A percentile compares a stretch with the other conserved stretches of the same genome.
Evolutionary conservation across 2,888 invertebrate species (phyloP).

Genomic region (Stegophylla sp.): DNA sequence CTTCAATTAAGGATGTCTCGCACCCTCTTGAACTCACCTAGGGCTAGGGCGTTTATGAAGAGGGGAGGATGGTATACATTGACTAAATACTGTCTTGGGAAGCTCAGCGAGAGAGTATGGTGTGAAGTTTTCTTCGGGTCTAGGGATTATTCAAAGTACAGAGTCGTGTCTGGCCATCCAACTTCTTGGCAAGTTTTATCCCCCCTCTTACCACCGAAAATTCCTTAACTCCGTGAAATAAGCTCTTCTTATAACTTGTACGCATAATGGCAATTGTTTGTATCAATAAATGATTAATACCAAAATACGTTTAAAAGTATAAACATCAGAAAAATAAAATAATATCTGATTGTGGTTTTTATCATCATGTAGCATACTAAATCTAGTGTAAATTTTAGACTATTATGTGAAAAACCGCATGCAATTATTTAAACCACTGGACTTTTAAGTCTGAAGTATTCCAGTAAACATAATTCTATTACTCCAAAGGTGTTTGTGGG

Average conservation of each 20-base stretch:
- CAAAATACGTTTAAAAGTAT: neutral
- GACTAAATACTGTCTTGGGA: conserved; percentile 58
- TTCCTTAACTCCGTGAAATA: conserved; percentile 24
- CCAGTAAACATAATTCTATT: neutral
- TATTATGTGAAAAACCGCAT: neutral
- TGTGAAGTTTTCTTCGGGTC: conserved; percentile 55
- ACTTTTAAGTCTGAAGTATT: neutral
- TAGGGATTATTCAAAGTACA: conserved; percentile 59
- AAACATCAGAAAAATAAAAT: neutral
- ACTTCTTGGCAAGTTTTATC: conserved; percentile 58
- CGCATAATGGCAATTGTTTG: conserved; percentile 6
- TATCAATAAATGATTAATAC: neutral
- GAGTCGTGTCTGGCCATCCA: conserved; percentile 57
- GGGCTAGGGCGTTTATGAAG: neutral
- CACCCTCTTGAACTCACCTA: conserved; percentile 50
- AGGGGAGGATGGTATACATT: conserved; percentile 2
- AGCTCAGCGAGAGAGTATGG: conserved; percentile 32
- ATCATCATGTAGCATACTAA: neutral
- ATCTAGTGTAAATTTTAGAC: neutral
- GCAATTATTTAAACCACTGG: neutral
- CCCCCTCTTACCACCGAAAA: neutral
- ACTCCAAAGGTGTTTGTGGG: neutral
- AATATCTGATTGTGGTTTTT: neutral
- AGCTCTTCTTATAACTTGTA: conserved; percentile 33
- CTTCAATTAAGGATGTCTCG: conserved; percentile 54